Percentiles rank a stretch among this genome's conserved stretches.
Evolutionary conservation across 2,797 vertebrate genomes (phyloP).

Genomic region (Liasis olivaceus): DNA sequence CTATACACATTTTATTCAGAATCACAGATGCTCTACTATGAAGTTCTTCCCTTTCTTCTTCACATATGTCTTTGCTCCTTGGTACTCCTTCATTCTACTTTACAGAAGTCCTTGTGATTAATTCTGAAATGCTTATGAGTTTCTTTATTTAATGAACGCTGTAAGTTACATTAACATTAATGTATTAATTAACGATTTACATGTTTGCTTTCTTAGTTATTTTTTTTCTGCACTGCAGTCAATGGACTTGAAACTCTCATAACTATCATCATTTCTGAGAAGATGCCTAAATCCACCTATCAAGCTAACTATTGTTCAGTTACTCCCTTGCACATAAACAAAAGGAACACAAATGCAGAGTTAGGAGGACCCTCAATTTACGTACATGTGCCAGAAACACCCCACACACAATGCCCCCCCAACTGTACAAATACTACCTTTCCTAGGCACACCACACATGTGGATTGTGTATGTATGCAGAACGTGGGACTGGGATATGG

Average conservation of each 20-base stretch:
- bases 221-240: background rate
- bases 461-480: background rate
- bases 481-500: background rate
- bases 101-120: background rate
- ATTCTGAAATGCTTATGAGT: constrained; percentile 19
- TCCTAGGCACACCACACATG: background rate
- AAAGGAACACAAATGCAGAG: background rate
- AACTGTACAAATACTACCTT: background rate
- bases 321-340: background rate
- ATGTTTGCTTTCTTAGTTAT: constrained; percentile 32
- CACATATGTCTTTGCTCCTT: constrained; percentile 1
- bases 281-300: background rate
- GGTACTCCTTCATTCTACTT: background rate
- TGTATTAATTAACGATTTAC: constrained; percentile 8
- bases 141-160: constrained; percentile 22
- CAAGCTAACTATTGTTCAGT: background rate
- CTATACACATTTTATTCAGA: background rate
- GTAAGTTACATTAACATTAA: background rate
- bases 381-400: background rate
- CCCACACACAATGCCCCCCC: background rate
- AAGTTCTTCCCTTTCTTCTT: background rate
- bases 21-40: background rate
- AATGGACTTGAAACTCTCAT: background rate
- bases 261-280: background rate
- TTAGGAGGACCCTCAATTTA: background rate